A percentile compares a stretch with the other conserved stretches of the same genome.
phyloP scores from a whole-genome alignment of 2,888 invertebrate species.

The Linnaemya tessellans region DNA sequence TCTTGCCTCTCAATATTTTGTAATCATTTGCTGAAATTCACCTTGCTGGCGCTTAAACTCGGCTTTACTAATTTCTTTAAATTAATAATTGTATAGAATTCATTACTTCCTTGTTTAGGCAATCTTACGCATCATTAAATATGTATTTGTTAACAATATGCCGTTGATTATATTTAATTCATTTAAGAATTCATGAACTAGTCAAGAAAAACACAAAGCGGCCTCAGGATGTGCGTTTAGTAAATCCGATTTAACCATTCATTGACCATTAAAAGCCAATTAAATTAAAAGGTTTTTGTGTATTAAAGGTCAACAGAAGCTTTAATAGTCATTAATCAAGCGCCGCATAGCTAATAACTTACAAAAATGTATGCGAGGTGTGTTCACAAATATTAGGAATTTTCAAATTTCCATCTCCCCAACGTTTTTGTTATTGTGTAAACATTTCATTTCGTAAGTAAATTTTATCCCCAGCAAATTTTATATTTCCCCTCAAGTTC shows the following conservation, averaged over 20 bases:
- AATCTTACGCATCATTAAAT: background rate
- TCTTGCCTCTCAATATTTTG: no score
- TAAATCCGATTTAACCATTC: background rate
- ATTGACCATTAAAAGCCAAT: conserved; percentile 3
- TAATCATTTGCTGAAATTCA: no score
- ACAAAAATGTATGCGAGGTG: background rate
- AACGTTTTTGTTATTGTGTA: no score
- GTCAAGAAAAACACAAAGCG: conserved; percentile 5
- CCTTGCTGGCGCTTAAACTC: no score
- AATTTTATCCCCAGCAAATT: no score
- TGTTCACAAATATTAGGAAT: no score
- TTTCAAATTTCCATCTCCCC: no score
- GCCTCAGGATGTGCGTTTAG: background rate
- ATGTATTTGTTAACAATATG: background rate
- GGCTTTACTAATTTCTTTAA: no score
- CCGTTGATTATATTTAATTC: background rate
- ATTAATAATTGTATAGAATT: background rate
- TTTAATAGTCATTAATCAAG: background rate
- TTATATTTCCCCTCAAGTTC: no score
- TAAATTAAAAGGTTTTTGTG: background rate
- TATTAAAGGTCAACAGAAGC: background rate
- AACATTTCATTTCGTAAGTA: no score
- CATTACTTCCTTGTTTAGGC: background rate
- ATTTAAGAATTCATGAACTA: conserved; percentile 5
- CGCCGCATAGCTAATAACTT: background rate